Conservation (phyloP, 2,797 vertebrate genomes). For the Trachops cirrhosus region DNA sequence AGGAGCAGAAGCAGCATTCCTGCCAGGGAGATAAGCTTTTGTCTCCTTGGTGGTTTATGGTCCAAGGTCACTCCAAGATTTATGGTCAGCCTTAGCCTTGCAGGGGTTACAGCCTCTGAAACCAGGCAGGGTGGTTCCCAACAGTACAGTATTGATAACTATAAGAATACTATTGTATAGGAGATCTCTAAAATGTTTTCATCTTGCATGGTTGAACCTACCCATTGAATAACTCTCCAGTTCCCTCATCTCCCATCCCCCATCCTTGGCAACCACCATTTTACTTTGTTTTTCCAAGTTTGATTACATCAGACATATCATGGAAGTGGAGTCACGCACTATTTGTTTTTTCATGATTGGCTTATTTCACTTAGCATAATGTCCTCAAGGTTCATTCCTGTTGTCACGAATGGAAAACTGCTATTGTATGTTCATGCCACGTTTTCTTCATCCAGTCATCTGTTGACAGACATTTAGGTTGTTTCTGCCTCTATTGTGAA, state of each 20-base stretch:
- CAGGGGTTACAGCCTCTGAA: too few relatives aligned
- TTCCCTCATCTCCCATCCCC: neutral
- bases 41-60: too few relatives aligned
- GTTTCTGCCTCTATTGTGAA: neutral
- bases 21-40: too few relatives aligned
- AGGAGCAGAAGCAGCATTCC: too few relatives aligned
- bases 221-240: neutral
- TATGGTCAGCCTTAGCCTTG: too few relatives aligned
- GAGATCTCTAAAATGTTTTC: neutral
- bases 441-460: neutral
- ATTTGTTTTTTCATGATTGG: neutral
- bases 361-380: neutral
- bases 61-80: too few relatives aligned
- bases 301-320: neutral
- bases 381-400: neutral
- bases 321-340: neutral
- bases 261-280: neutral
- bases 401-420: neutral
- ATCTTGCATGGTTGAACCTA: neutral
- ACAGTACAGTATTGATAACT: neutral
- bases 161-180: neutral
- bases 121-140: too few relatives aligned
- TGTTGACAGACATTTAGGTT: neutral
- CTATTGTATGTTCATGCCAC: neutral
- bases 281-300: neutral